Conservation (phyloP, 2,888 invertebrate genomes). For the Idaea dimidiata region DNA sequence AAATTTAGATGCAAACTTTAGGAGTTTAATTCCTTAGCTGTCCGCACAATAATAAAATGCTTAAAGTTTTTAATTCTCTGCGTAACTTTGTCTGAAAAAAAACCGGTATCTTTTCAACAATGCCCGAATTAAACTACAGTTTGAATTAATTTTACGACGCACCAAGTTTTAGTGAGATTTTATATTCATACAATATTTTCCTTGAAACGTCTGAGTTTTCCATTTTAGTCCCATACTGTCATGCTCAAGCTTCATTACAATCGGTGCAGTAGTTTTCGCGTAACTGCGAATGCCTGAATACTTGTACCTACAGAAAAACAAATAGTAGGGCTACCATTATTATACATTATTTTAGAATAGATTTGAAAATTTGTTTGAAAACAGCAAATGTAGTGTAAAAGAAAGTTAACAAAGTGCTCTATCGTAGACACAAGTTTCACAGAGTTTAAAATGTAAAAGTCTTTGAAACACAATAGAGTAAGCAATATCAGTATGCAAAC, state of each 20-base stretch:
- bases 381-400: neutral
- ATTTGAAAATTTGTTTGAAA: neutral
- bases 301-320: no score
- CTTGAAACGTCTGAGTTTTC: no score
- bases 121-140: neutral
- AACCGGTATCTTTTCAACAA: neutral
- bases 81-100: neutral
- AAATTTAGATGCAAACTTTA: neutral
- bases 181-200: neutral
- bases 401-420: neutral
- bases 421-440: neutral
- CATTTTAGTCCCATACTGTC: neutral
- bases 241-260: neutral
- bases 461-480: constrained; percentile 1
- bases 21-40: neutral
- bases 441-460: neutral
- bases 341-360: no score
- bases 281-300: no score
- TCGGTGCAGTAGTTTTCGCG: no score
- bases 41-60: constrained; percentile 1
- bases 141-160: neutral
- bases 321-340: no score
- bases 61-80: neutral
- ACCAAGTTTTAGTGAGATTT: neutral
- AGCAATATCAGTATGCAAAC: constrained; percentile 3